Evolutionary conservation across 2,113 vertebrate genomes (phyloP).

Genomic region (Tetrao urogallus): DNA sequence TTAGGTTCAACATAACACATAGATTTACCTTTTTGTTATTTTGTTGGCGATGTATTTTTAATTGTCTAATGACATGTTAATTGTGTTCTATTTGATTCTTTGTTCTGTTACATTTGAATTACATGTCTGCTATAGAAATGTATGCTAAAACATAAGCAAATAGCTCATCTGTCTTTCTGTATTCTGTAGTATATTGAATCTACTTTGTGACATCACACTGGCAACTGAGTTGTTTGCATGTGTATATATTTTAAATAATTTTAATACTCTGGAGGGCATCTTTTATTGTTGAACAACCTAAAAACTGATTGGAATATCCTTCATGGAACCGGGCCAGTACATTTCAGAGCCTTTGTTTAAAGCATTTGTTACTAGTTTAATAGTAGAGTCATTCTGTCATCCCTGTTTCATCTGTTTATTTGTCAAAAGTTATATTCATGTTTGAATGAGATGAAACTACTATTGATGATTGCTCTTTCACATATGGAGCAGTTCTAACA

Average conservation of each 20-base stretch:
- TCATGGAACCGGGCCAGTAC: slow-evolving; percentile 52
- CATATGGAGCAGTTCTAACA: slow-evolving; percentile 36
- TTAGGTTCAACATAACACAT: neutral
- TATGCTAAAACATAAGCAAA: slow-evolving; percentile 16
- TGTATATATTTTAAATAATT: slow-evolving; percentile 54
- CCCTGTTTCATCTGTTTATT: slow-evolving; percentile 57
- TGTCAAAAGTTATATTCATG: slow-evolving; percentile 59
- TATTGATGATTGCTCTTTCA: slow-evolving; percentile 40
- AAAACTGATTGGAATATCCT: slow-evolving; percentile 34
- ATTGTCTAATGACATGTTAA: slow-evolving; percentile 14
- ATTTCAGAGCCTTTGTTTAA: slow-evolving; percentile 69
- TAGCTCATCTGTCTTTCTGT: neutral
- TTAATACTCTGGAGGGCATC: slow-evolving; percentile 65
- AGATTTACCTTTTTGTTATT: neutral
- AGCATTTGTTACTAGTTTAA: slow-evolving; percentile 66
- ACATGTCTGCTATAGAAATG: neutral
- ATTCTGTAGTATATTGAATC: neutral
- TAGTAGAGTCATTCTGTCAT: slow-evolving; percentile 60
- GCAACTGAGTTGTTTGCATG: slow-evolving; percentile 14
- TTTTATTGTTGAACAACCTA: slow-evolving; percentile 56
- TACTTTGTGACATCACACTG: slow-evolving; percentile 27
- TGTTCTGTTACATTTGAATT: neutral
- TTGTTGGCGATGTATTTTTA: neutral
- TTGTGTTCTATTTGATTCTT: neutral
- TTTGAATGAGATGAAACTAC: slow-evolving; percentile 55